These are phyloP conservation scores for Lepidocyrtinus sp. DNA, from an alignment of 2,888 invertebrate genomes.

Conservation along the genomic window DNA sequence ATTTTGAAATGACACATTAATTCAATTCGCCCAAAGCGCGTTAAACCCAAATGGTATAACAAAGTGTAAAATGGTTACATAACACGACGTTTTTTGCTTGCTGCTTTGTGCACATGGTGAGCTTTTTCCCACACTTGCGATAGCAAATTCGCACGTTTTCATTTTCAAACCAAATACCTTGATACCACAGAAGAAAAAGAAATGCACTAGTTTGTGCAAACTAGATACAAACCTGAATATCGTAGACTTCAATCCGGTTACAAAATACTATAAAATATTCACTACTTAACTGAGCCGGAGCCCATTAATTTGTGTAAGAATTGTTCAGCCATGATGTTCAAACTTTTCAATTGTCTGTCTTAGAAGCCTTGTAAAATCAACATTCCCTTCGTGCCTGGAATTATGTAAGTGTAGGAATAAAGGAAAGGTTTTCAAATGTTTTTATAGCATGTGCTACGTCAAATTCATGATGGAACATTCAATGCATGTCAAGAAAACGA, in stretches of 20 bases:
- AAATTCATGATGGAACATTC: no score
- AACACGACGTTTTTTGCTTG: neutral
- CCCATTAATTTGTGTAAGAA: no score
- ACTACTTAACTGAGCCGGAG: neutral
- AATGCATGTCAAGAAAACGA: no score
- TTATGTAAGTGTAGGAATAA: neutral
- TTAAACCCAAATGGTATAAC: neutral
- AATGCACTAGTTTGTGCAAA: neutral
- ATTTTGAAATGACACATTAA: neutral
- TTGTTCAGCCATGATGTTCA: no score
- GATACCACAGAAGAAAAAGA: neutral
- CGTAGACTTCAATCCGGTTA: no score
- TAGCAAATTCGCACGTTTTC: conserved; percentile 47
- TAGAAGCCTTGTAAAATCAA: neutral
- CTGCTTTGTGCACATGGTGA: conserved; percentile 34
- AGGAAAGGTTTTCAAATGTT: neutral
- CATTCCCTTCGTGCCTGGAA: neutral
- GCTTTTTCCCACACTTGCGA: conserved; percentile 49
- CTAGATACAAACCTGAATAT: no score
- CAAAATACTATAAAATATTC: neutral
- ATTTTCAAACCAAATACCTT: neutral
- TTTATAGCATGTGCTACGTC: neutral
- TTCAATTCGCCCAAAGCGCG: neutral
- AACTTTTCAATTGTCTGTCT: no score
- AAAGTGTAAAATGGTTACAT: conserved; percentile 17